phyloP scores from a whole-genome alignment of 2,113 vertebrate genomes.

The Epinephelus lanceolatus region DNA sequence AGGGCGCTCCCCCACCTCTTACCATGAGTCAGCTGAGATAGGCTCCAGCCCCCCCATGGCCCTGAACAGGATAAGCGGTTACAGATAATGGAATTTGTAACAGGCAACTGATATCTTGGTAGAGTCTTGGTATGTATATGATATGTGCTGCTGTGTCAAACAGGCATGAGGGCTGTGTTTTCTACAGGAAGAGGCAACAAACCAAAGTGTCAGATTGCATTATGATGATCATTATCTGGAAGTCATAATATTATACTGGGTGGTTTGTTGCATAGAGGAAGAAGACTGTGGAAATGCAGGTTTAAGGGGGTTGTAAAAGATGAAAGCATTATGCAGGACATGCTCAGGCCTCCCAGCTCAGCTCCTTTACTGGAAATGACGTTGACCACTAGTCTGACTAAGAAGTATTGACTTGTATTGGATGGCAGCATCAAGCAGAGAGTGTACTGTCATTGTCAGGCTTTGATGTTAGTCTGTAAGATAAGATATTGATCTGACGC shows the following conservation, averaged over 20 bases:
- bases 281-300: not conserved
- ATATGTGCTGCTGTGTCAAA: not conserved
- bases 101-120: not conserved
- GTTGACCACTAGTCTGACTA: no score
- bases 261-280: not conserved
- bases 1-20: no score
- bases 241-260: not conserved
- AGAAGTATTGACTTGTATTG: not conserved
- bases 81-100: no score
- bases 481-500: not conserved
- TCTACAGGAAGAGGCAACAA: not conserved
- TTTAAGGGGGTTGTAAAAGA: not conserved
- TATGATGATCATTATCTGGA: no score
- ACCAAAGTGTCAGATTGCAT: not conserved
- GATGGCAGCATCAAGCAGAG: not conserved
- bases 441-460: not conserved
- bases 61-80: no score
- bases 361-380: not conserved
- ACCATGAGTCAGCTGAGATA: no score
- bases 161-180: not conserved
- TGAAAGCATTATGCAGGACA: not conserved
- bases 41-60: no score
- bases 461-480: no score
- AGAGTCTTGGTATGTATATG: not conserved
- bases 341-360: not conserved